Conservation (phyloP, 2,113 vertebrate genomes). For the Tamias sibiricus region DNA sequence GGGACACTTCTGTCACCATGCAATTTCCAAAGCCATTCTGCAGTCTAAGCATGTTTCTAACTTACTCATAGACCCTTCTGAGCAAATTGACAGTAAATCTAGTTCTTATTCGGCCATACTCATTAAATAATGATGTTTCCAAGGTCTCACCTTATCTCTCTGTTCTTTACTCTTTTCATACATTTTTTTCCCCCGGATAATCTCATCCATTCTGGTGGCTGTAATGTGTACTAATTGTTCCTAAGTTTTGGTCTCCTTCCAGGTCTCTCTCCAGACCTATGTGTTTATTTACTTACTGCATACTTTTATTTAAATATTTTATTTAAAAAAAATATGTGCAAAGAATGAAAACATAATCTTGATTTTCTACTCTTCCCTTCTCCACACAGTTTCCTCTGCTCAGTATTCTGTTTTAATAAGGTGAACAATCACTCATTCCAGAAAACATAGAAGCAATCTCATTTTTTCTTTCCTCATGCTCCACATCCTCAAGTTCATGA, state of each 20-base stretch:
- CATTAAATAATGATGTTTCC: background rate
- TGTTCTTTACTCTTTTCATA: background rate
- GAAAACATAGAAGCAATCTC: background rate
- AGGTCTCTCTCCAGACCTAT: background rate
- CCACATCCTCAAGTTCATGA: background rate
- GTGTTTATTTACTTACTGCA: background rate
- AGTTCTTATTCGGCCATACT: background rate
- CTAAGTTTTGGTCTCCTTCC: background rate
- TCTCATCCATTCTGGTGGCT: background rate
- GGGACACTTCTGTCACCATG: background rate
- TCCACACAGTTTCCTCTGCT: background rate
- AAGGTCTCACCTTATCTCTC: background rate
- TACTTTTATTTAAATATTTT: background rate
- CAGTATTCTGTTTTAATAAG: background rate
- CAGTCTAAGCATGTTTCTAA: background rate
- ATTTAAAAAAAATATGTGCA: background rate
- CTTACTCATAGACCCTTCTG: background rate
- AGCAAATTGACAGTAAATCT: background rate
- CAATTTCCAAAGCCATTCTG: conserved; percentile 31
- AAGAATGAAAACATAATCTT: background rate
- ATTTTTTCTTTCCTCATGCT: background rate
- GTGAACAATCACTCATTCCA: background rate
- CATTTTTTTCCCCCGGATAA: background rate
- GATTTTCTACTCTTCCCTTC: background rate
- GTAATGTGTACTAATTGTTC: background rate